Evolutionary conservation across 2,113 vertebrate species (phyloP).

Genomic region (Nesospiza acunhae): DNA sequence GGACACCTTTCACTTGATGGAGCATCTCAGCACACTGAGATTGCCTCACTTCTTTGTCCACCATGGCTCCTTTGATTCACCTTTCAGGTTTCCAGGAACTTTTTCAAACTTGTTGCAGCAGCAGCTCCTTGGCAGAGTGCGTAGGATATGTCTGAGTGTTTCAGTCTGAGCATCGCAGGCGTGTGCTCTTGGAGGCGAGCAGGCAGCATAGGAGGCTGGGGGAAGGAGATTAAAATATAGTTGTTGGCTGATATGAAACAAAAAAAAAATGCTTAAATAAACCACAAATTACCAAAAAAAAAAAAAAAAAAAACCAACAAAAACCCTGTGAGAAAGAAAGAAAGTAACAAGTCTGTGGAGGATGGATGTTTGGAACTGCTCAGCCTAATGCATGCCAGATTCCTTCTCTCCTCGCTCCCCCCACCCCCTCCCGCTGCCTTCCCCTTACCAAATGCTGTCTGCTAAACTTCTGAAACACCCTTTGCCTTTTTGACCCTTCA

Average conservation of each 20-base stretch:
- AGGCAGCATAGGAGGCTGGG: neutral
- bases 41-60: neutral
- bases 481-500: constrained; percentile 87
- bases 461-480: constrained; percentile 85
- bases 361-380: constrained; percentile 72
- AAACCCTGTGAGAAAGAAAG: constrained; percentile 55
- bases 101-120: neutral
- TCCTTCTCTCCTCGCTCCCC: constrained; percentile 36
- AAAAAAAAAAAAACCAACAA: neutral
- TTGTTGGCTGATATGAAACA: constrained; percentile 28
- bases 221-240: constrained; percentile 14
- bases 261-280: constrained; percentile 28
- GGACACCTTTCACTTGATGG: neutral
- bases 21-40: neutral
- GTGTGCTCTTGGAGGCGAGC: neutral
- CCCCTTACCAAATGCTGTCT: constrained; percentile 77
- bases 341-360: constrained; percentile 67
- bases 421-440: constrained; percentile 41
- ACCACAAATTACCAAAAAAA: constrained; percentile 41
- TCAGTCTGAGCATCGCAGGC: neutral
- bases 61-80: neutral
- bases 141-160: neutral
- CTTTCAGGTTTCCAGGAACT: neutral
- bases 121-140: neutral
- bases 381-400: constrained; percentile 75